Conservation (phyloP, 2,888 invertebrate genomes). For the Pammene aurita region DNA sequence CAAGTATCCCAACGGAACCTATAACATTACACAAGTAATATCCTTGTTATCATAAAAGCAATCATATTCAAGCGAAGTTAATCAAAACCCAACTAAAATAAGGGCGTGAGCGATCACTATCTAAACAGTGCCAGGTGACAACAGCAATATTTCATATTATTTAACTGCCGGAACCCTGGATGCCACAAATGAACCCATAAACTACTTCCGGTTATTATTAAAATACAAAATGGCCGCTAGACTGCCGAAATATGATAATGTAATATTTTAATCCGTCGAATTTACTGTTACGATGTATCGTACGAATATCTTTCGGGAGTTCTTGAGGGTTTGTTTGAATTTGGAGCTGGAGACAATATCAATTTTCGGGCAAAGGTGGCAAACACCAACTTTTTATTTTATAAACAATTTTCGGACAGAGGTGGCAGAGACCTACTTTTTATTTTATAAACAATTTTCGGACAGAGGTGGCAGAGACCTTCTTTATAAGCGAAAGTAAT, state of each 20-base stretch:
- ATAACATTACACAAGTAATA: not conserved
- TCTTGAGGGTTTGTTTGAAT: slow-evolving; percentile 2
- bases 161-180: slow-evolving; percentile 29
- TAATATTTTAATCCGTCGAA: slow-evolving; percentile 42
- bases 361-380: not conserved
- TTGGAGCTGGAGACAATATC: not conserved
- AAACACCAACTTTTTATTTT: no score
- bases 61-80: slow-evolving; percentile 18
- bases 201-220: slow-evolving; percentile 35
- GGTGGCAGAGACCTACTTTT: no score
- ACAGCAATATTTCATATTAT: slow-evolving; percentile 33
- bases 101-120: slow-evolving; percentile 28
- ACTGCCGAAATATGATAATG: slow-evolving; percentile 43
- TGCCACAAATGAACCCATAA: slow-evolving; percentile 37
- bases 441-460: no score
- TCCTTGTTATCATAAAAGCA: not conserved
- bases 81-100: slow-evolving; percentile 21
- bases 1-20: not conserved
- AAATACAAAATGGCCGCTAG: slow-evolving; percentile 29
- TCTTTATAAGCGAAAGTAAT: no score
- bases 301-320: slow-evolving; percentile 4
- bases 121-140: slow-evolving; percentile 34
- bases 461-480: no score
- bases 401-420: no score
- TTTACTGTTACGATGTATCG: slow-evolving; percentile 34